A percentile compares a stretch with the other conserved stretches of the same genome.
phyloP scores from a whole-genome alignment of 2,888 invertebrate species.

The Calephelis perditalis region DNA sequence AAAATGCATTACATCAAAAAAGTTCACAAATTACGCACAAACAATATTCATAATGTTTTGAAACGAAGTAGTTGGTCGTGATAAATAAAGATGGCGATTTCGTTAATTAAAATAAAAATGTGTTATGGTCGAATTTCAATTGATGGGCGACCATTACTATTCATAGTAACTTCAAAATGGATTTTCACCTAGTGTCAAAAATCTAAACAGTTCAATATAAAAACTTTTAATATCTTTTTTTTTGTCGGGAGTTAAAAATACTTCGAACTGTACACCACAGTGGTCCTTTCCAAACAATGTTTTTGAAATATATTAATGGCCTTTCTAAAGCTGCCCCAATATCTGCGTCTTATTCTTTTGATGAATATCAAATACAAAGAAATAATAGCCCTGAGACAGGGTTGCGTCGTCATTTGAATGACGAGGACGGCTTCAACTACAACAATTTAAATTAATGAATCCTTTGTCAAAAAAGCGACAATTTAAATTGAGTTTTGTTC shows the following conservation, averaged over 20 bases:
- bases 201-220: too few relatives aligned
- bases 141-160: too few relatives aligned
- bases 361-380: conserved; percentile 35
- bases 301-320: conserved; percentile 68
- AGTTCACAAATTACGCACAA: too few relatives aligned
- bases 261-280: neutral
- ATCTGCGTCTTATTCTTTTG: conserved; percentile 55
- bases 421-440: conserved; percentile 2
- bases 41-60: too few relatives aligned
- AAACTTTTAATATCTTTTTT: too few relatives aligned
- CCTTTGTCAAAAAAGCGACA: conserved; percentile 17
- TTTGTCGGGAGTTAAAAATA: neutral
- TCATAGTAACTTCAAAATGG: too few relatives aligned
- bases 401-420: conserved; percentile 14
- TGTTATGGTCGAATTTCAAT: too few relatives aligned
- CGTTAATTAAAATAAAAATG: too few relatives aligned
- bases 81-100: too few relatives aligned
- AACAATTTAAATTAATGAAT: conserved; percentile 19
- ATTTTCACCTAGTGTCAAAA: too few relatives aligned
- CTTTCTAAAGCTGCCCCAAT: conserved; percentile 41
- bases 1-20: too few relatives aligned
- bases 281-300: conserved; percentile 30
- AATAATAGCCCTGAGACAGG: conserved; percentile 25
- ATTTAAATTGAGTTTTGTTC: neutral
- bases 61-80: too few relatives aligned